Evolutionary conservation across 2,888 invertebrate species (phyloP).

Genomic region (Proisotoma minuta): DNA sequence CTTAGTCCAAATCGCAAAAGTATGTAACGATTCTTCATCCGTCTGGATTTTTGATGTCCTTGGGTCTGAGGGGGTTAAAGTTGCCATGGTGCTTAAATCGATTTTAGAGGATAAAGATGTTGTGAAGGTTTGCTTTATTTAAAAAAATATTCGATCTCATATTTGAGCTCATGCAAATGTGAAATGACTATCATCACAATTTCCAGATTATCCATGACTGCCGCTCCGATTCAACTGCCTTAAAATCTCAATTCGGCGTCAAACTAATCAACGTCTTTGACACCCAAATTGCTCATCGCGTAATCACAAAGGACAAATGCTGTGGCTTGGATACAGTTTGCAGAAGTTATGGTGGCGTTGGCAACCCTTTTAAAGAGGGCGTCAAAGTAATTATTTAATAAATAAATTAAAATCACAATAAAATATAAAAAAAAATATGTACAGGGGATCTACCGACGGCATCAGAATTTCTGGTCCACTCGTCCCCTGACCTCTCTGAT

Average conservation of each 20-base stretch:
- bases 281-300: not conserved
- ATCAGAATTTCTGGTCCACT: slow-evolving; percentile 78
- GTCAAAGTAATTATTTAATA: slow-evolving; percentile 3
- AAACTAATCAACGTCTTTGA: not conserved
- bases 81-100: not conserved
- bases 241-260: not conserved
- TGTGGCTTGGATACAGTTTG: slow-evolving; percentile 2
- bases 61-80: not conserved
- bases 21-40: not conserved
- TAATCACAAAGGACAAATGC: not conserved
- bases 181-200: not conserved
- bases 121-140: slow-evolving; percentile 8
- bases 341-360: not conserved
- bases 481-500: slow-evolving; percentile 82
- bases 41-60: not conserved
- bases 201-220: slow-evolving; percentile 5
- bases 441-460: slow-evolving; percentile 75
- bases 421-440: slow-evolving; percentile 55
- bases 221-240: not conserved
- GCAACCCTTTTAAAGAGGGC: not conserved
- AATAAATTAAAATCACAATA: not conserved
- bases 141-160: not conserved
- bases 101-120: not conserved
- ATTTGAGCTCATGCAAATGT: not conserved
- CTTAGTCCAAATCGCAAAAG: not conserved